Evolutionary conservation across 1,140 invertebrate species (phyloP).

Genomic region (Meloidogyne hapla): DNA sequence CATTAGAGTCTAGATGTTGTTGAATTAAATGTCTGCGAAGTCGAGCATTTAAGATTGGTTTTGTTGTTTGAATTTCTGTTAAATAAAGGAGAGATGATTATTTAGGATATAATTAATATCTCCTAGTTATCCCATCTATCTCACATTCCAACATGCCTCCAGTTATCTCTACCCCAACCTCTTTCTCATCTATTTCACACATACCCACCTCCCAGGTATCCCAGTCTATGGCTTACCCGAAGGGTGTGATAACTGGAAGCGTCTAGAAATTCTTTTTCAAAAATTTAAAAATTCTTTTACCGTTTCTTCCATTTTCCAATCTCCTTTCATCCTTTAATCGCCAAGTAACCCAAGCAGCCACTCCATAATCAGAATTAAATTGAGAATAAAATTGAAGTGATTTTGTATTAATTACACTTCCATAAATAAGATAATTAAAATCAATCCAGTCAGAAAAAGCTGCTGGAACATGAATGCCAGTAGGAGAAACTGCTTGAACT

Average conservation of each 20-base stretch:
- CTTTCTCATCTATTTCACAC: too few relatives aligned
- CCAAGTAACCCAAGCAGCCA: constrained; percentile 47
- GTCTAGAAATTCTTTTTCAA: not conserved
- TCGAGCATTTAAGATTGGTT: constrained; percentile 38
- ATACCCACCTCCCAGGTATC: too few relatives aligned
- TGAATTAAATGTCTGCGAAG: constrained; percentile 10
- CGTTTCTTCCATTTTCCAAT: not conserved
- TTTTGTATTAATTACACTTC: not conserved
- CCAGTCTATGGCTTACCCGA: too few relatives aligned
- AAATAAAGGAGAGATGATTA: too few relatives aligned
- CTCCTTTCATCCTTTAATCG: constrained; percentile 6
- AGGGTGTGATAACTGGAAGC: not conserved
- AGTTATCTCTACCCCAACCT: too few relatives aligned
- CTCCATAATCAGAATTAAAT: constrained; percentile 44
- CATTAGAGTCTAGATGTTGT: not conserved
- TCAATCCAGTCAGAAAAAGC: constrained; percentile 44
- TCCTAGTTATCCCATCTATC: too few relatives aligned
- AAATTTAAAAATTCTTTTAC: not conserved
- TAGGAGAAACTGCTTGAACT: constrained; percentile 26
- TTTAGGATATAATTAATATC: too few relatives aligned
- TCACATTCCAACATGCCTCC: too few relatives aligned
- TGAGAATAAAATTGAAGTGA: constrained; percentile 38
- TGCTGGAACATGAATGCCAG: constrained; percentile 28
- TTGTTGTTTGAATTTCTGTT: constrained; percentile 76
- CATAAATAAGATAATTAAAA: constrained; percentile 20